phyloP scores from a whole-genome alignment of 64 coral and sea anemone genomes.

The Pocillopora verrucosa region DNA sequence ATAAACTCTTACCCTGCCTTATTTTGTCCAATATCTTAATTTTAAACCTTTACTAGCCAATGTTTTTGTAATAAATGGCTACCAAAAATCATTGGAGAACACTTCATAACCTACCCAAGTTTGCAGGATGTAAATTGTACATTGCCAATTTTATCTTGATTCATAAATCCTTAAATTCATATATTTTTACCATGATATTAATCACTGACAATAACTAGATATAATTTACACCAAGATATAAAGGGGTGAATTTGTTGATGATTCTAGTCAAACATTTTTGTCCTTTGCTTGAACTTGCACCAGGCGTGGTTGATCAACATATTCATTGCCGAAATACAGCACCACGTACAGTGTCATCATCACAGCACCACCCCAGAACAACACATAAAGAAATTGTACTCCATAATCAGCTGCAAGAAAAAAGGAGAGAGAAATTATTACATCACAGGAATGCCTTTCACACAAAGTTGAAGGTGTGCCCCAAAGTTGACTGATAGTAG shows the following conservation, averaged over 20 bases:
- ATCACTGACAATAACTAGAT: neutral
- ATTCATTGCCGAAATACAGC: conserved; percentile 90
- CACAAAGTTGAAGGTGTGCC: neutral
- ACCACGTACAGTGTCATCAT: conserved; percentile 86
- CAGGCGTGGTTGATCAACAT: conserved; percentile 87
- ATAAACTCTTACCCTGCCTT: no score
- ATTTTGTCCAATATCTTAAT: no score
- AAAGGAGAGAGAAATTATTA: neutral
- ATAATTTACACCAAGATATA: conserved; percentile 38
- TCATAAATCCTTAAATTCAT: neutral
- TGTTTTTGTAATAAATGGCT: no score
- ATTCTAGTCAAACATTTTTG: conserved; percentile 98
- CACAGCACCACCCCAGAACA: conserved; percentile 93
- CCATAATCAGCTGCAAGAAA: conserved; percentile 80
- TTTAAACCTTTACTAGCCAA: no score
- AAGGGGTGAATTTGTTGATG: neutral
- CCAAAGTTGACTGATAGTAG: no score
- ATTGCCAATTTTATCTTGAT: no score
- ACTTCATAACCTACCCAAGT: no score
- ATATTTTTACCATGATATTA: neutral
- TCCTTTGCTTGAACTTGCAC: conserved; percentile 79
- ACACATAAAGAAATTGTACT: conserved; percentile 84
- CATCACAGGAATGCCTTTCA: neutral
- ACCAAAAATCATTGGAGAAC: no score
- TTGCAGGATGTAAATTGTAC: no score